A percentile compares a stretch with the other conserved stretches of the same genome.
These are phyloP conservation scores for Eurystomus glaucurus DNA, from an alignment of 2,797 vertebrate species.

Conservation along the genomic window DNA sequence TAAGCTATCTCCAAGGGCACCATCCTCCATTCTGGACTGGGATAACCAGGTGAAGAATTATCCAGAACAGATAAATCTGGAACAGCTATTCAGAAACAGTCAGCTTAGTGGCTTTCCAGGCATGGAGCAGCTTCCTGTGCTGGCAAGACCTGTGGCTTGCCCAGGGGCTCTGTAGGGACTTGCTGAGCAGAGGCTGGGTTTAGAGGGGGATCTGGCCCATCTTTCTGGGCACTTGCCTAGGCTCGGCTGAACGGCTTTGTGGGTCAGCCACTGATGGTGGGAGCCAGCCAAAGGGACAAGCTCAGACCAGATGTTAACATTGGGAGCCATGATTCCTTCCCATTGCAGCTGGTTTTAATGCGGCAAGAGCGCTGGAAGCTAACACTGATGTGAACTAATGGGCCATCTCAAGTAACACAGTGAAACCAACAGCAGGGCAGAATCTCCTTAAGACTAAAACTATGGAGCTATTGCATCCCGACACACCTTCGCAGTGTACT, in stretches of 20 bases:
- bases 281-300: not conserved
- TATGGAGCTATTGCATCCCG: not conserved
- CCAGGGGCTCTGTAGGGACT: not conserved
- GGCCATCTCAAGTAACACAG: not conserved
- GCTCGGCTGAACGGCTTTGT: not conserved
- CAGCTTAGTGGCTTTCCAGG: not conserved
- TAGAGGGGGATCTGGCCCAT: not conserved
- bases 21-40: not conserved
- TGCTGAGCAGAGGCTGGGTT: not conserved
- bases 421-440: not conserved
- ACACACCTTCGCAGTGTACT: not conserved
- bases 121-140: not conserved
- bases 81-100: not conserved
- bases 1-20: not conserved
- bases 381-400: rapidly evolving
- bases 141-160: not conserved
- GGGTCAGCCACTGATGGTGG: not conserved
- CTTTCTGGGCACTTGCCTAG: not conserved
- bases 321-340: not conserved
- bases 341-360: not conserved
- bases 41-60: not conserved
- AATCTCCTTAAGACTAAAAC: not conserved
- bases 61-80: not conserved
- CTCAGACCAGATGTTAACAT: not conserved
- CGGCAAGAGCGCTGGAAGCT: not conserved